Percentiles rank a stretch among this genome's conserved stretches.
phyloP scores from a whole-genome alignment of 2,113 vertebrate genomes.

The Leptodactylus fuscus region DNA sequence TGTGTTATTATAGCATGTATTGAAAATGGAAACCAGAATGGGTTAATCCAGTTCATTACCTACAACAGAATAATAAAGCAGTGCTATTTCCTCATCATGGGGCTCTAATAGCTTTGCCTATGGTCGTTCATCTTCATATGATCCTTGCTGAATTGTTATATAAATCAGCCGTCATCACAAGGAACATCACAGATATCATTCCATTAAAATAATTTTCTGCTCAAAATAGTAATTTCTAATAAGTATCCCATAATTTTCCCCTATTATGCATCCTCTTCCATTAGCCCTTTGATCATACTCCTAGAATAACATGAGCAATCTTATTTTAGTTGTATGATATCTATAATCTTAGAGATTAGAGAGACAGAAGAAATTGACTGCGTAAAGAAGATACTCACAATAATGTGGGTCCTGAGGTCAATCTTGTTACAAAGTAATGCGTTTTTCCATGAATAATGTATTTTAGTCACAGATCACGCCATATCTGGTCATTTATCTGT shows the following conservation, averaged over 20 bases:
- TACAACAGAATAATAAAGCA: neutral
- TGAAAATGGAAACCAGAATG: neutral
- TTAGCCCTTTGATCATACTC: constrained; percentile 20
- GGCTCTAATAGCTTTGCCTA: neutral
- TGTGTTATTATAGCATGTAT: neutral
- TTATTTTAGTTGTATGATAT: constrained; percentile 11
- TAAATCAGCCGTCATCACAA: neutral
- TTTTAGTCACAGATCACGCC: neutral
- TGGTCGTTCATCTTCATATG: neutral
- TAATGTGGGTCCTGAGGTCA: constrained; percentile 3
- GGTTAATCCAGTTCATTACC: neutral
- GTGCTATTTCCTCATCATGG: neutral
- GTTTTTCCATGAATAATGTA: constrained; percentile 1
- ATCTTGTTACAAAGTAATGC: neutral
- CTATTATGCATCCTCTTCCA: neutral
- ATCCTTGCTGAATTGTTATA: neutral
- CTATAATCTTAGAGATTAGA: constrained; percentile 18
- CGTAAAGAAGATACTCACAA: neutral
- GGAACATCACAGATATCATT: neutral
- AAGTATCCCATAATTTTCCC: neutral
- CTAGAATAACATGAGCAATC: constrained; percentile 7
- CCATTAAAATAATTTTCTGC: constrained; percentile 24
- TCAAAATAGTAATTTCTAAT: neutral
- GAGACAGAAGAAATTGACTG: neutral
- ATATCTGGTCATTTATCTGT: neutral